A percentile compares a stretch with the other conserved stretches of the same genome.
These are phyloP conservation scores for Meteorus cinctellus DNA, from an alignment of 2,888 invertebrate genomes.

Conservation along the genomic window DNA sequence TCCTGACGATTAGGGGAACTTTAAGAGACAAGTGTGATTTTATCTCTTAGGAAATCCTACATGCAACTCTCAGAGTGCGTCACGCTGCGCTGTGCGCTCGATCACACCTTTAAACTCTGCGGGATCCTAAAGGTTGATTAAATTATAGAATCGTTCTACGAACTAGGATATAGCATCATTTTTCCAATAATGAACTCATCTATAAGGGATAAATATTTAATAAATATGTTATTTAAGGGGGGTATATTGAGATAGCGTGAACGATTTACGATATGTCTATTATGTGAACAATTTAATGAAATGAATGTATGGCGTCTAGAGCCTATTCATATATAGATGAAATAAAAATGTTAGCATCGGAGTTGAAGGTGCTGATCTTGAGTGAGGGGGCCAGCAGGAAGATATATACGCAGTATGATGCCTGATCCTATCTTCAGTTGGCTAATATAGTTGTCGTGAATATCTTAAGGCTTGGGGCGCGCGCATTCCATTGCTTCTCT, in stretches of 20 bases:
- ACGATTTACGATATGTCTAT: neutral
- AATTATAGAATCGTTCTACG: constrained; percentile 63
- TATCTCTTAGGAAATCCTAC: constrained; percentile 28
- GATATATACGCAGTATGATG: constrained; percentile 66
- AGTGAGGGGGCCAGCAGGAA: constrained; percentile 49
- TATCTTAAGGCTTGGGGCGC: constrained; percentile 67
- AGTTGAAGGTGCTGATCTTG: constrained; percentile 36
- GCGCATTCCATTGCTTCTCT: constrained; percentile 65
- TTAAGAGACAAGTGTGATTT: constrained; percentile 40
- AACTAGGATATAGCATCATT: constrained; percentile 47
- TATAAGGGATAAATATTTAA: constrained; percentile 15
- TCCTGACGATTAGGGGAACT: constrained; percentile 12
- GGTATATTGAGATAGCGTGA: too few relatives aligned
- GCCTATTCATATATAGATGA: constrained; percentile 4
- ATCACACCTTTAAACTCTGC: constrained; percentile 68
- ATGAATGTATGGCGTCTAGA: neutral
- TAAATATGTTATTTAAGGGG: neutral
- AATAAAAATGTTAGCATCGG: constrained; percentile 28
- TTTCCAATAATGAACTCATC: constrained; percentile 27
- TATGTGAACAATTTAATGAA: constrained; percentile 19
- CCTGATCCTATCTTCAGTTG: constrained; percentile 70
- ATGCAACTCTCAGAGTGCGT: constrained; percentile 49
- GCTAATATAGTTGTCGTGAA: constrained; percentile 74
- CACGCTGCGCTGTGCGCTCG: constrained; percentile 65
- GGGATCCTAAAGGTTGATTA: constrained; percentile 65